Evolutionary conservation across 1,140 invertebrate species (phyloP).

Genomic region (Sitobion miscanthi): DNA sequence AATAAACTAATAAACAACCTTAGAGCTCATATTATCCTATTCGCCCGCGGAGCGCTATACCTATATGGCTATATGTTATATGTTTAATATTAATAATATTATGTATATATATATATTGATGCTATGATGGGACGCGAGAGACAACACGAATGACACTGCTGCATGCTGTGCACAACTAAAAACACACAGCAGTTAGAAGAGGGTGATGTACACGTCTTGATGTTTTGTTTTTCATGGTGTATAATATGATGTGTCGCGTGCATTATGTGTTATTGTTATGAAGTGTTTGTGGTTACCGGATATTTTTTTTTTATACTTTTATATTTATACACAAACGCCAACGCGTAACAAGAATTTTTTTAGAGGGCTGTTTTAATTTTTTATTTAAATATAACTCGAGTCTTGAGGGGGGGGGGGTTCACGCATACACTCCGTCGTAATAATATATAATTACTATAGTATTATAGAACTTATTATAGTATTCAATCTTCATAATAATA

Average conservation of each 20-base stretch:
- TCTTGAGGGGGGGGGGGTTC: neutral
- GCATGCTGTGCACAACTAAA: neutral
- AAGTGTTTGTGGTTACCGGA: neutral
- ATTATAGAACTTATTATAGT: too few relatives aligned
- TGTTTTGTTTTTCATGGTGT: neutral
- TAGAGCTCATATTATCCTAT: neutral
- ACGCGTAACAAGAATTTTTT: neutral
- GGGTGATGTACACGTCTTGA: neutral
- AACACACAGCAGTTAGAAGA: neutral
- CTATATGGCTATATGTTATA: too few relatives aligned
- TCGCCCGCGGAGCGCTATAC: neutral
- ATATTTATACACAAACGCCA: neutral
- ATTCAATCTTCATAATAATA: neutral
- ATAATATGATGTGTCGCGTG: neutral
- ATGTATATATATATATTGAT: neutral
- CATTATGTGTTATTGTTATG: neutral
- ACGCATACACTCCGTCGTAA: too few relatives aligned
- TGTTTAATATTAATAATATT: neutral
- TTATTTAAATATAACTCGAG: neutral
- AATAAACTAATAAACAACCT: constrained; percentile 46
- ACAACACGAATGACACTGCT: neutral
- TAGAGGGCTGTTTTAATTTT: neutral
- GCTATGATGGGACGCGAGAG: neutral
- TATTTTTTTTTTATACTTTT: neutral
- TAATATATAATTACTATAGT: too few relatives aligned